phyloP scores from a whole-genome alignment of 1,140 invertebrate genomes.

The Apocrypta bakeri region DNA sequence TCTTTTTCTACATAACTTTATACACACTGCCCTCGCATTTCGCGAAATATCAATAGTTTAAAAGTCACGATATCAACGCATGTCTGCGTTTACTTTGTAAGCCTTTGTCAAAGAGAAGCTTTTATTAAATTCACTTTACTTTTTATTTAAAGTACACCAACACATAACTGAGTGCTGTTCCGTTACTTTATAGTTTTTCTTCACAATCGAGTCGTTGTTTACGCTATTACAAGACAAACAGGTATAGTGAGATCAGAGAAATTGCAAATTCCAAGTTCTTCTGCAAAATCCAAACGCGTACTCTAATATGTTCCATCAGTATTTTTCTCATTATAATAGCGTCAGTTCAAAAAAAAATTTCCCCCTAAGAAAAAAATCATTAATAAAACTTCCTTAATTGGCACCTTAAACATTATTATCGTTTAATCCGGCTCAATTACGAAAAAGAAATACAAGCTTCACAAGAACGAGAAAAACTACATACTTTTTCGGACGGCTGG shows the following conservation, averaged over 20 bases:
- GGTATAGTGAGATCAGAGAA: slow-evolving; percentile 73
- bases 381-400: slow-evolving; percentile 44
- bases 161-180: slow-evolving; percentile 51
- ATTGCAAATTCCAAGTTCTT: slow-evolving; percentile 66
- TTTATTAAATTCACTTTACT: slow-evolving; percentile 49
- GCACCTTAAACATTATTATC: slow-evolving; percentile 18
- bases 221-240: slow-evolving; percentile 63
- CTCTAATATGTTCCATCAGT: slow-evolving; percentile 15
- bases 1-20: slow-evolving; percentile 64
- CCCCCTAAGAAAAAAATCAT: slow-evolving; percentile 13
- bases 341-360: slow-evolving; percentile 15
- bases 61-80: slow-evolving; percentile 41
- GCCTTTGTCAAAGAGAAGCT: slow-evolving; percentile 51
- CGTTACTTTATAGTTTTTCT: slow-evolving; percentile 45
- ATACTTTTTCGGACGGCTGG: slow-evolving; percentile 36
- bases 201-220: slow-evolving; percentile 70
- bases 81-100: slow-evolving; percentile 17
- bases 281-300: slow-evolving; percentile 39
- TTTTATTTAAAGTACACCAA: slow-evolving; percentile 60
- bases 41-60: slow-evolving; percentile 45
- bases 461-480: slow-evolving; percentile 21
- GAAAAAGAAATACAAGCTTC: slow-evolving; percentile 17
- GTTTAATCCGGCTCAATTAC: slow-evolving; percentile 1
- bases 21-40: slow-evolving; percentile 58
- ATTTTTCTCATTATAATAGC: slow-evolving; percentile 15